phyloP scores from a whole-genome alignment of 2,888 invertebrate species.

The Torymus texanus region DNA sequence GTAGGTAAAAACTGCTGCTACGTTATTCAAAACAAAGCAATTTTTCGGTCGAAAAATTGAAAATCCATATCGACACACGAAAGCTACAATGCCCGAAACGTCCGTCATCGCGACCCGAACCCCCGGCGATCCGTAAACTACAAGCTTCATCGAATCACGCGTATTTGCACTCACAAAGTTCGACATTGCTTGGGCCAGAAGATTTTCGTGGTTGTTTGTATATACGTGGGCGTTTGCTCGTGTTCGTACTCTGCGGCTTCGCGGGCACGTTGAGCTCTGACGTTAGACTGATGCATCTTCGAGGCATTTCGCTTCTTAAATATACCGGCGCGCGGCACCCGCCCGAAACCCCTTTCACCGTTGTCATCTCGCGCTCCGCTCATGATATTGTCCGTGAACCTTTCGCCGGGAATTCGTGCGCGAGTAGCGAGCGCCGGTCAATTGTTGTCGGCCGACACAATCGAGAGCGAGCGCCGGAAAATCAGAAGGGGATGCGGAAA shows the following conservation, averaged over 20 bases:
- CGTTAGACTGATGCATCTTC: conserved; percentile 71
- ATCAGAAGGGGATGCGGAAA: conserved; percentile 10
- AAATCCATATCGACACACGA: too few species aligned
- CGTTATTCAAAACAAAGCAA: too few species aligned
- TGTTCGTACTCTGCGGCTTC: background rate
- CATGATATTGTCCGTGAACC: conserved; percentile 63
- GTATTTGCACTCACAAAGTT: conserved; percentile 67
- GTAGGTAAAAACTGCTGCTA: too few species aligned
- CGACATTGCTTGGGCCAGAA: conserved; percentile 58
- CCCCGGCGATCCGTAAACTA: too few species aligned
- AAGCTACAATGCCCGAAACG: too few species aligned
- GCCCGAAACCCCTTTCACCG: conserved; percentile 70
- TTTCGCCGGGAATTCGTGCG: conserved; percentile 57
- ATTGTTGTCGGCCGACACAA: conserved; percentile 60
- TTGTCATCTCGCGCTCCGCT: conserved; percentile 56
- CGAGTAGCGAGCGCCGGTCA: conserved; percentile 39
- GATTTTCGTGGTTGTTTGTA: background rate
- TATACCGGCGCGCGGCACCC: conserved; percentile 64
- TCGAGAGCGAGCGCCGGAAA: background rate
- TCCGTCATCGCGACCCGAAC: too few species aligned
- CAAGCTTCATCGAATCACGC: conserved; percentile 1
- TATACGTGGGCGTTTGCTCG: background rate
- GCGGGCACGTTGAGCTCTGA: conserved; percentile 32
- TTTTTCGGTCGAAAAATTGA: too few species aligned
- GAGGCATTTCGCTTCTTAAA: conserved; percentile 70